Evolutionary conservation across 2,113 vertebrate species (phyloP).

Genomic region (Gracilinanus agilis): DNA sequence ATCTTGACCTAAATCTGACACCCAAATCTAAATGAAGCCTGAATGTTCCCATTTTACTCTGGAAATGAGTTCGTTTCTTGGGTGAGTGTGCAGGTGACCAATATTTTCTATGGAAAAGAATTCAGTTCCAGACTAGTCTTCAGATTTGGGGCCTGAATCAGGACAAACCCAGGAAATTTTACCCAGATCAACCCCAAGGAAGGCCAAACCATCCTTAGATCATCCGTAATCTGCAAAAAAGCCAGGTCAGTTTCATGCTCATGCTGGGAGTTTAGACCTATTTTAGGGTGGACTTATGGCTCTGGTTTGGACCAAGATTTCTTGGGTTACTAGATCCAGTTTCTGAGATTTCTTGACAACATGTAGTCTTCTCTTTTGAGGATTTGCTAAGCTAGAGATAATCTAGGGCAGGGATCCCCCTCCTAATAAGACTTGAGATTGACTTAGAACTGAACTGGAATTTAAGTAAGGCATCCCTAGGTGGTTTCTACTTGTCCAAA

Average conservation of each 20-base stretch:
- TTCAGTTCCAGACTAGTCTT: neutral
- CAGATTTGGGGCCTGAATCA: neutral
- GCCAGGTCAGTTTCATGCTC: neutral
- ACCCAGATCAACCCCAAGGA: neutral
- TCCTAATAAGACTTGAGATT: neutral
- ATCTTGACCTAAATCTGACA: neutral
- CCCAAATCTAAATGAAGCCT: neutral
- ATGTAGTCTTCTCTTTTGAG: neutral
- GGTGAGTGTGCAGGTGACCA: neutral
- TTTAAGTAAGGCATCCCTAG: neutral
- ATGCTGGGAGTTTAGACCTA: neutral
- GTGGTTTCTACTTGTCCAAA: neutral
- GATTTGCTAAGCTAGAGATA: neutral
- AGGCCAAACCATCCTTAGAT: too few species aligned
- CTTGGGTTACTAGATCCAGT: too few species aligned
- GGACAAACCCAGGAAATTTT: neutral
- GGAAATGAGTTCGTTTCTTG: neutral
- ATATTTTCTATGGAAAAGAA: neutral
- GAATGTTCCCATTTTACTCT: neutral
- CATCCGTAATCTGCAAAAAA: neutral
- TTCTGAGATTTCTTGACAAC: neutral
- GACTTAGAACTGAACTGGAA: neutral
- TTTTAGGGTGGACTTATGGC: neutral
- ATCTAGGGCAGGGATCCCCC: neutral
- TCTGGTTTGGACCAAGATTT: neutral